phyloP scores from a whole-genome alignment of 2,888 invertebrate genomes.

The Masnerella sp. region DNA sequence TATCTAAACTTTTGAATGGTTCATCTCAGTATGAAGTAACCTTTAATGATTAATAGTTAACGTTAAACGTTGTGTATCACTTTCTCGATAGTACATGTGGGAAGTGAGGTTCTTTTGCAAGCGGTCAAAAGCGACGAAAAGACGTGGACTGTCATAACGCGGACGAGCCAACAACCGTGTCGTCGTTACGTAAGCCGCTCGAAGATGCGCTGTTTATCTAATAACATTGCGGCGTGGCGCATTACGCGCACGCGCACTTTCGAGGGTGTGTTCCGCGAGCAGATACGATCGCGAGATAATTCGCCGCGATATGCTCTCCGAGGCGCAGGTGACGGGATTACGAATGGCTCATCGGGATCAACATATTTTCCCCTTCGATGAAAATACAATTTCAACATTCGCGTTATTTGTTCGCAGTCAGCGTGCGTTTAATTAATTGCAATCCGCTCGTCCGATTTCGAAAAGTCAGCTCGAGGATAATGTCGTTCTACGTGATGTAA shows the following conservation, averaged over 20 bases:
- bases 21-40: slow-evolving; percentile 12
- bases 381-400: slow-evolving; percentile 54
- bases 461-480: slow-evolving; percentile 43
- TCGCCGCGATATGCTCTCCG: slow-evolving; percentile 61
- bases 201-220: slow-evolving; percentile 70
- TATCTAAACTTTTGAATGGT: slow-evolving; percentile 33
- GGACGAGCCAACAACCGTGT: slow-evolving; percentile 24
- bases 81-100: slow-evolving; percentile 36
- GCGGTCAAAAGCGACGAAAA: slow-evolving; percentile 5
- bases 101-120: slow-evolving; percentile 17
- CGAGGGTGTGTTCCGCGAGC: slow-evolving; percentile 55
- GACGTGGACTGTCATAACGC: slow-evolving; percentile 41
- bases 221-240: slow-evolving; percentile 72
- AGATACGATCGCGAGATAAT: slow-evolving; percentile 58
- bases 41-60: slow-evolving; percentile 42
- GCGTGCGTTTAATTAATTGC: slow-evolving; percentile 43
- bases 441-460: slow-evolving; percentile 36
- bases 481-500: slow-evolving; percentile 48
- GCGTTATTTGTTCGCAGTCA: slow-evolving; percentile 49
- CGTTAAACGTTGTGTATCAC: slow-evolving; percentile 36
- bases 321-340: slow-evolving; percentile 58
- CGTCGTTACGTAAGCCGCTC: slow-evolving; percentile 33
- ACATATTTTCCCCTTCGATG: slow-evolving; percentile 55
- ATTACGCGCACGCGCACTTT: slow-evolving; percentile 53
- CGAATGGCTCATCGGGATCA: slow-evolving; percentile 51